Evolutionary conservation across 2,113 vertebrate genomes (phyloP), one percentile per base, ranked within the genome.

Genomic region (Thryonomys swinderianus): DNA sequence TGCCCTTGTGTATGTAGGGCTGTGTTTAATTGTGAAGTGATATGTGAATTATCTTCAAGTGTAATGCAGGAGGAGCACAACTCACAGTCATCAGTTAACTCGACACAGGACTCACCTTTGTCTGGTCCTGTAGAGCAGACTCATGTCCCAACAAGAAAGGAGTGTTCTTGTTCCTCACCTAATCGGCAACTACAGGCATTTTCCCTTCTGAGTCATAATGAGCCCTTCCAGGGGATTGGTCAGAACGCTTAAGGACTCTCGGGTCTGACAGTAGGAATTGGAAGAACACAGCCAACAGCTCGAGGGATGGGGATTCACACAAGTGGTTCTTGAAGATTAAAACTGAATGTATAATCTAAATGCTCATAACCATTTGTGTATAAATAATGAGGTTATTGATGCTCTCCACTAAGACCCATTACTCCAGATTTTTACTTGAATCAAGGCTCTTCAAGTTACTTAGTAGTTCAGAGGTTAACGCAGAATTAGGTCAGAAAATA

Each of bases 21-120:
- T 5, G 13, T 18, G 55, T 84, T 66, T 25, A 53, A 6, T 20
- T 2, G 18, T 5, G 7, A 21, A 88, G 62, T 11, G 17, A 62
- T 32, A 12, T 0, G 0, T 25, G 2, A 20, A 12, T 13, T n/a
- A 32, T 20, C 57, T 67, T 37, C 12, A 14, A 12, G 7, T 27
- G 53, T 55, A 10, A 23, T 23, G 20, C 10, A 82, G 66, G 14
- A 59, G n/a, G 5, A 37, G 17, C 5, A 17, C 18, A 62, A n/a
- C 32, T 67, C 8, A 51, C 32, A 37, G 51, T 21, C 21, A 57
- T 27, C 32, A 25, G 11, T 51, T 17, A 37, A 66, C 23, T 34
- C 66, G 30, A 20, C n/a, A 12, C 17, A 42, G 27, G 45, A 66
- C 18, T 51, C 45, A 18, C 21, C 30, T 83, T 53, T 17, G 8